Percentiles rank a stretch among this genome's conserved stretches.
Conservation (phyloP, 2,888 invertebrate genomes). For the Plusia festucae region DNA sequence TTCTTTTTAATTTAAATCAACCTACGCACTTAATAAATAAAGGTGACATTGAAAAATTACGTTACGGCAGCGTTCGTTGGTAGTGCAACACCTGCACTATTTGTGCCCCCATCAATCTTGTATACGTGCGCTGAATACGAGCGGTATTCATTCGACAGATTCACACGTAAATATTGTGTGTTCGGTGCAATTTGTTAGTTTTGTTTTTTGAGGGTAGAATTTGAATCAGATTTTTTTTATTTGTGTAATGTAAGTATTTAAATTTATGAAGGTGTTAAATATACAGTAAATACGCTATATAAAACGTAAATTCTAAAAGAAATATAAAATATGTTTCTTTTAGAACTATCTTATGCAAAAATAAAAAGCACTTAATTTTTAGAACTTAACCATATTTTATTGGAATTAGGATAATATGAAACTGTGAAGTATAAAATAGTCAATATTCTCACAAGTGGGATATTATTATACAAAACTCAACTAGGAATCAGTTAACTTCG, state of each 20-base stretch:
- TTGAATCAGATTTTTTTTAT: no score
- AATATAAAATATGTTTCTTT: no score
- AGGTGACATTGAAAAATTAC: constrained; percentile 16
- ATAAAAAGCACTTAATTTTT: no score
- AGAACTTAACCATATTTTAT: no score
- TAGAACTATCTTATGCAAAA: no score
- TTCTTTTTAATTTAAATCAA: constrained; percentile 15
- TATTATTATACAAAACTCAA: background rate
- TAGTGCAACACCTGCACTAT: constrained; percentile 50
- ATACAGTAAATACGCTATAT: no score
- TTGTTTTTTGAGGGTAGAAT: background rate
- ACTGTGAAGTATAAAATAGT: no score
- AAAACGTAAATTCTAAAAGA: no score
- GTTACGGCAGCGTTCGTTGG: constrained; percentile 17
- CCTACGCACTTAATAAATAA: constrained; percentile 34
- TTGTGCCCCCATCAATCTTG: constrained; percentile 54
- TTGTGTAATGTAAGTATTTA: no score
- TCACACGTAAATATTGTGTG: constrained; percentile 30
- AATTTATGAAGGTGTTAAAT: no score
- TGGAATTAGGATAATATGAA: no score
- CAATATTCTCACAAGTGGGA: background rate
- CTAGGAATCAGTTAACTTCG: background rate
- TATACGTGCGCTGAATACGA: constrained; percentile 41
- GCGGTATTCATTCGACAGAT: constrained; percentile 13
- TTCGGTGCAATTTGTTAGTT: constrained; percentile 11